Base-by-base conservation (phyloP, 1,140 invertebrate species). In the Chironomus striatipennis region DNA sequence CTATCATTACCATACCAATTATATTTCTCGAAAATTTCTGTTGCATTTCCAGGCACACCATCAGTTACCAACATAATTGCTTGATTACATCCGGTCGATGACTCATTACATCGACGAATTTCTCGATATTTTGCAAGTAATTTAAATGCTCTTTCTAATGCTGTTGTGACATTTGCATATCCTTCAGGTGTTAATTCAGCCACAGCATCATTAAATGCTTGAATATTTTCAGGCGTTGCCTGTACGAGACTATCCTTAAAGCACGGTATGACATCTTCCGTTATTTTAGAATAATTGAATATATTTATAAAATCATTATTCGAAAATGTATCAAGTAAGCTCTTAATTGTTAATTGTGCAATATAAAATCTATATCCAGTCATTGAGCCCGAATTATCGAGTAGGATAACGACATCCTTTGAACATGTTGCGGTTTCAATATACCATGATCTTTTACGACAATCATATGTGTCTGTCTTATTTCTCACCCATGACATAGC, bases 31-130 rank as follows among this genome's bases (percentile, higher is more conserved):
- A 99, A 97, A 9, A 98, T 88, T 77, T 91, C 90, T 42, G 95
- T 94, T 73, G 93, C 88, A 80, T 95, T 96, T 73, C 91, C 90
- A 1, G 95, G 90, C n/a, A 98, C 91, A 42, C 96, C 96, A 84
- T 99, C 98, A 0, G 98, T 99, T 70, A 99, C 90, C n/a, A 99
- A 83, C 96, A 99, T 98, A 67, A 99, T 97, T 8, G 96, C 90
- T 84, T 99, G 96, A 84, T 98, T 99, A 79, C 97, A 99, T 10
- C 88, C 86, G 75, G 86, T 86, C 10, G 85, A 83, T 1, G 81
- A 78, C 74, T 83, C 85, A 74, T 84, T 85, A 75, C 90, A 91
- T 70, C 85, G 86, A 2, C 87, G 82, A 12, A 77, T 81, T 7
- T 84, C 80, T 73, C 88, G 83, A 75, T 89, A 90, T 80, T 86